These are phyloP conservation scores for Apostichopus californicus DNA, from an alignment of 35 echinoderm and acorn worm genomes.

Conservation along the genomic window DNA sequence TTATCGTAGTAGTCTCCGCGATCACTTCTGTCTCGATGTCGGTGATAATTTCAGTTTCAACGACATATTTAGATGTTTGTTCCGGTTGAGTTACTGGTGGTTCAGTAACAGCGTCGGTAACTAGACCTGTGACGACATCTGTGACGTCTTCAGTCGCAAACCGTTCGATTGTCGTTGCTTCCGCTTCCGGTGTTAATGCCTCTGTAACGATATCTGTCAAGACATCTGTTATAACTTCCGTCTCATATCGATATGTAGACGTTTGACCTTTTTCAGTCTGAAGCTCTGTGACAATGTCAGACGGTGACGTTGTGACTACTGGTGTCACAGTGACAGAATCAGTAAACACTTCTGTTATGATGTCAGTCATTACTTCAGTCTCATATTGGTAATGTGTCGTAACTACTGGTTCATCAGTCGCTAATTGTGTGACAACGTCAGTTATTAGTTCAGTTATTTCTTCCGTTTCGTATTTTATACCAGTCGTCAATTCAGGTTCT, in stretches of 20 bases:
- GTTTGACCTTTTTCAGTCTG: background rate
- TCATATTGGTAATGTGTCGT: background rate
- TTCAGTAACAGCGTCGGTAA: conserved; percentile 1
- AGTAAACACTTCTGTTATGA: background rate
- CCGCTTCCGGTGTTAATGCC: background rate
- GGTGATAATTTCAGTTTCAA: background rate
- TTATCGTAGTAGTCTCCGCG: background rate
- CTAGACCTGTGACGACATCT: background rate
- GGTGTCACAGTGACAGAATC: background rate
- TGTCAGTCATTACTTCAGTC: conserved; percentile 4
- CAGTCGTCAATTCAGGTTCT: background rate
- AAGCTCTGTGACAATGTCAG: background rate
- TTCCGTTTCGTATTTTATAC: background rate
- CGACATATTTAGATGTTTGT: background rate
- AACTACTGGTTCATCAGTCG: background rate
- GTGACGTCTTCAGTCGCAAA: background rate
- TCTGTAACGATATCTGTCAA: background rate
- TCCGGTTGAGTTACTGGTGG: background rate
- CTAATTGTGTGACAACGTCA: background rate
- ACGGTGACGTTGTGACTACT: background rate
- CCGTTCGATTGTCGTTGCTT: background rate
- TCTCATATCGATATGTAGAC: background rate
- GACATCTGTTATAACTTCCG: conserved; percentile 6
- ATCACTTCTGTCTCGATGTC: conserved; percentile 6
- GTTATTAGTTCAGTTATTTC: background rate